Evolutionary conservation across 2,113 vertebrate genomes (phyloP), one percentile per base, ranked within the genome.

Genomic region (Eulacestoma nigropectus): DNA sequence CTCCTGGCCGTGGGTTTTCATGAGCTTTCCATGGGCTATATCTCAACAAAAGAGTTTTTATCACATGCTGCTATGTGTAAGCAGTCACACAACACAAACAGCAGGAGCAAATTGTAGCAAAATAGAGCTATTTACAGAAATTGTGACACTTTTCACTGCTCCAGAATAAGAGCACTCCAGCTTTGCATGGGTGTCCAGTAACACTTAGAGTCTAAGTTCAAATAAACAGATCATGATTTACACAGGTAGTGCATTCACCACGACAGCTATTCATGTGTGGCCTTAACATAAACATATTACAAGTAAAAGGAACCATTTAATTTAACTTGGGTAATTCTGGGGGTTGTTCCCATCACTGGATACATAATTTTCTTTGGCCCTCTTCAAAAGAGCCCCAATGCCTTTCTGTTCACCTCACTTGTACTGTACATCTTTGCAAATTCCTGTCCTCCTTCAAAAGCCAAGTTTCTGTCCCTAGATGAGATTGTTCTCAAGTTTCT

Each of bases 301-400:
- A 89, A 82, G 60, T 52, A 82, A 89, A 87, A 81, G 41, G 73
- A 96, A 82, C 41, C 32, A 79, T 84, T 96, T 84, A 72, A 87
- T 96, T 91, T 72, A 17, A 68, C 37, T 72, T 52, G 25, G 30
- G 41, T 50, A 88, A 37, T 92, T 73, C 32, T 77, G 70, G 10
- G 22, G 9, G 33, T n/a, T 84, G 35, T 30, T 92, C 50, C 52
- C 29, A 33, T 55, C 57, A 56, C 47, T 52, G 44, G 59, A 55
- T 59, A 80, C 5, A 19, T 68, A 21, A 72, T 84, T 70, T 92
- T 84, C 32, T 77, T 78, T 72, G 65, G 21, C 29, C 16, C 7
- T 44, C 21, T 64, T 81, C 62, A 89, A 53, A 57, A 35, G 4
- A 92, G 29, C 26, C 39, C 41, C 39, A 23, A 75, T 50, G 41